These are phyloP conservation scores for Ichneumoninae sp. DNA, from an alignment of 2,888 invertebrate genomes.

Conservation along the genomic window DNA sequence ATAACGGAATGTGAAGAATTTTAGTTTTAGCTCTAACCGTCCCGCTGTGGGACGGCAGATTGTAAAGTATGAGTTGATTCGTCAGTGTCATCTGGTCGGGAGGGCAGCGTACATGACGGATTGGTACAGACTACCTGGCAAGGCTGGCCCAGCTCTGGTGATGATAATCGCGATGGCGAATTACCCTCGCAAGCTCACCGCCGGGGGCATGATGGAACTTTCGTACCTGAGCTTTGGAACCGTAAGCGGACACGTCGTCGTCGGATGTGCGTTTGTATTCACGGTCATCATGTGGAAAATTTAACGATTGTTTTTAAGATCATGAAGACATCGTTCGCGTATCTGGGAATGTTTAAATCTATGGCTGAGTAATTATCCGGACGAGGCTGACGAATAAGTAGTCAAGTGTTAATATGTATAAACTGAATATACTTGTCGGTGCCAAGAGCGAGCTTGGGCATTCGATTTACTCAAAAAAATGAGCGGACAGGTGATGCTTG, in stretches of 20 bases:
- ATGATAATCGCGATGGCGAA: slow-evolving; percentile 56
- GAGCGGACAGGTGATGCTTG: neutral
- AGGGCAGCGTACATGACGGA: slow-evolving; percentile 52
- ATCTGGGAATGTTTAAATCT: slow-evolving; percentile 70
- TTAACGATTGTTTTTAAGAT: slow-evolving; percentile 59
- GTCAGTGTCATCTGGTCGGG: slow-evolving; percentile 53
- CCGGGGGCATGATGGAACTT: slow-evolving; percentile 61
- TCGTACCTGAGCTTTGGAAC: slow-evolving; percentile 53
- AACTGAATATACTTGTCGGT: neutral
- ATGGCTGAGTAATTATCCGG: slow-evolving; percentile 45
- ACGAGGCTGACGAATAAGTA: neutral
- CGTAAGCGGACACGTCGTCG: slow-evolving; percentile 36
- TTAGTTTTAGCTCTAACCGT: neutral
- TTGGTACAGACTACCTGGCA: slow-evolving; percentile 62
- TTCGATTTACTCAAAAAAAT: neutral
- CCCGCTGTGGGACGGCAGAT: too few relatives aligned
- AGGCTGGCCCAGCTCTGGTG: slow-evolving; percentile 43
- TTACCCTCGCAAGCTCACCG: slow-evolving; percentile 59
- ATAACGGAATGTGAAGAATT: neutral
- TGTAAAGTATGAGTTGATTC: slow-evolving; percentile 10
- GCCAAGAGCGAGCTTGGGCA: neutral
- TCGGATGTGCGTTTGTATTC: neutral
- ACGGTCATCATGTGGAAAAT: neutral
- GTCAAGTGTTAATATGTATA: neutral
- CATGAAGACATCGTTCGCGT: slow-evolving; percentile 69